Evolutionary conservation across 2,888 invertebrate species (phyloP), one percentile per base, ranked within the genome.

Genomic region (Incurvaria masculella): DNA sequence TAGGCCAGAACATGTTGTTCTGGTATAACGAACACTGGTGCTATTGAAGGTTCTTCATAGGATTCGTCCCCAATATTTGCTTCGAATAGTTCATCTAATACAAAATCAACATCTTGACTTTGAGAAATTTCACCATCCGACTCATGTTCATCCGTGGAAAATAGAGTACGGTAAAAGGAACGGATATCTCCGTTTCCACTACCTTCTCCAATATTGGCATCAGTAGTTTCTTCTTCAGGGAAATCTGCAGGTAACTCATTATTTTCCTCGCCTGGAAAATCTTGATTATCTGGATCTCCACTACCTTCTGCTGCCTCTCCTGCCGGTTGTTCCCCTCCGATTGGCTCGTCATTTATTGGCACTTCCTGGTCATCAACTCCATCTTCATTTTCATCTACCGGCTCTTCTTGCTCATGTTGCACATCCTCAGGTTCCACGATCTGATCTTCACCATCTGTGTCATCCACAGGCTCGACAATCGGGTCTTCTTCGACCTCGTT

Each of bases 331-430:
- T 27, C 38, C 14, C 49, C 48, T 47, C 21, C 42, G 14, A 16
- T 26, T 45, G 14, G 44, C 21, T 21, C 20, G 8, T 41, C 46
- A 18, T 47, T 47, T n/a, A 45, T 48, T 38, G 45, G 26, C 45
- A 51, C 51, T 19, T 49, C 51, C 8, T 57, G 55, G 46, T 58
- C 56, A 20, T 58, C 59, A 2, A 50, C 53, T 21, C 57, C 58
- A 10, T 54, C 45, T 26, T 48, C 47, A 21, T n/a, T n/a, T n/a
- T n/a, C 23, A 4, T 6, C 23, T 23, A 23, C 23, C 23, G 23
- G 23, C 10, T 60, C 61, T 27, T 61, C 61, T 27, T 62, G 60
- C 23, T 53, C 53, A 51, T 48, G 52, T 40, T 52, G 50, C 26
- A 41, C 52, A 17, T 45, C 44, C 20, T 53, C 53, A n/a, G 47